Base-by-base conservation (phyloP, 2,797 vertebrate species). In the Eupleurogrammus muticus region DNA sequence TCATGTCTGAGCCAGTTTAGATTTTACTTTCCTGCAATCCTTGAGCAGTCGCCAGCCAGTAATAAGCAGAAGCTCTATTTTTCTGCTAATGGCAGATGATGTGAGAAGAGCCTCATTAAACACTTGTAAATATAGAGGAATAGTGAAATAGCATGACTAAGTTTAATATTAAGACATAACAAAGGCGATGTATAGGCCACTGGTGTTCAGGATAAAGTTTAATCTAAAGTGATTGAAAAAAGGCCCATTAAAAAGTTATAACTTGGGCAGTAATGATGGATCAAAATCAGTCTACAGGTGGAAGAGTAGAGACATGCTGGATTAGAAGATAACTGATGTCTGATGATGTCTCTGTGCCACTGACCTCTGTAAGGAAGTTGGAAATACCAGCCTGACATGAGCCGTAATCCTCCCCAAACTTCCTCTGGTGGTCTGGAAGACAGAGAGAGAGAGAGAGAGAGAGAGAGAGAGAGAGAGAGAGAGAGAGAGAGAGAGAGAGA, bases 331-430 rank as follows among this genome's bases (percentile, higher is more conserved):
- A 20, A 12, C 6, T n/a, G n/a, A n/a, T n/a, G n/a, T n/a, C n/a
- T n/a, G n/a, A n/a, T 23, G 46, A 38, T 38, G 62, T 12, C 12
- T 28, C 5, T 20, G n/a, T 62, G 52, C 28, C 23, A 74, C 79
- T 86, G 51, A 91, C 90, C 92, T 91, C 59, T 0, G 84, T 90
- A 70, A 90, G 73, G 62, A 87, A 77, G 80, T 88, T 91, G 46
- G 91, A 92, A 75, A 97, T 99, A 57, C 98, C 98, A 66, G 95
- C 97, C 87, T 99, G 98, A 91, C 98, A 99, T 0, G 97, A 97
- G 10, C 93, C 95, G 73, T 96, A 95, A 77, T 90, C 58, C 76
- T 97, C 95, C 69, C 95, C 96, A 75, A 95, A 96, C 77, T 93
- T 96, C 70, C 63, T 92, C 70, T 92, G 85, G 65, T 91, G 69